Conservation (phyloP, 2,797 vertebrate species). For the Scyliorhinus canicula region DNA sequence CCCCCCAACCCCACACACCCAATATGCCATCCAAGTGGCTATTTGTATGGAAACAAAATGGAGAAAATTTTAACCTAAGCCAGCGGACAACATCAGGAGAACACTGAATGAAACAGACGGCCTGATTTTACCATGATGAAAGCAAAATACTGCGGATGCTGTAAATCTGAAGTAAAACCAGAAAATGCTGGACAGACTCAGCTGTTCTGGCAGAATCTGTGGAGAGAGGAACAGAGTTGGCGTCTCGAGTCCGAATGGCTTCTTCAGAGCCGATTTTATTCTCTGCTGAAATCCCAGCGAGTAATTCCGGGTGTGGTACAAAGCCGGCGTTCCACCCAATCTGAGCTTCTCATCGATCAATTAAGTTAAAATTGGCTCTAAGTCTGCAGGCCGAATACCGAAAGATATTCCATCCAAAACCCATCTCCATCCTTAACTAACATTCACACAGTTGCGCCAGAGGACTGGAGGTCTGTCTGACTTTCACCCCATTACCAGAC, state of each 20-base stretch:
- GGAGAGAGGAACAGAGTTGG: no score
- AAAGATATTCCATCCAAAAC: neutral
- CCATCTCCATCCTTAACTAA: neutral
- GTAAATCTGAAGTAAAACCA: no score
- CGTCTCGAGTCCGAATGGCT: no score
- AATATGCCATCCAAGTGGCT: neutral
- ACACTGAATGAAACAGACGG: neutral
- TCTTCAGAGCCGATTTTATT: no score
- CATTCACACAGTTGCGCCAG: neutral
- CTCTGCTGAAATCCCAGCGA: neutral
- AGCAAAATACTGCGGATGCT: no score
- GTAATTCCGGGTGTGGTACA: neutral
- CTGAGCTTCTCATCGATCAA: neutral
- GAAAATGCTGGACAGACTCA: no score
- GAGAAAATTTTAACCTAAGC: neutral
- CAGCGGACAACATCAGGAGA: neutral
- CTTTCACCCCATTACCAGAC: neutral
- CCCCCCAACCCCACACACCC: no score
- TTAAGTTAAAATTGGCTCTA: neutral
- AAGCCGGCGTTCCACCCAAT: neutral
- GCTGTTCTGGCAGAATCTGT: no score
- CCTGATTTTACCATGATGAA: neutral
- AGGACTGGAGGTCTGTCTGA: neutral
- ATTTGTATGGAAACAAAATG: neutral
- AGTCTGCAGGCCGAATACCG: neutral